Evolutionary conservation across 2,888 invertebrate genomes (phyloP).

Genomic region (Meteorus cinctellus): DNA sequence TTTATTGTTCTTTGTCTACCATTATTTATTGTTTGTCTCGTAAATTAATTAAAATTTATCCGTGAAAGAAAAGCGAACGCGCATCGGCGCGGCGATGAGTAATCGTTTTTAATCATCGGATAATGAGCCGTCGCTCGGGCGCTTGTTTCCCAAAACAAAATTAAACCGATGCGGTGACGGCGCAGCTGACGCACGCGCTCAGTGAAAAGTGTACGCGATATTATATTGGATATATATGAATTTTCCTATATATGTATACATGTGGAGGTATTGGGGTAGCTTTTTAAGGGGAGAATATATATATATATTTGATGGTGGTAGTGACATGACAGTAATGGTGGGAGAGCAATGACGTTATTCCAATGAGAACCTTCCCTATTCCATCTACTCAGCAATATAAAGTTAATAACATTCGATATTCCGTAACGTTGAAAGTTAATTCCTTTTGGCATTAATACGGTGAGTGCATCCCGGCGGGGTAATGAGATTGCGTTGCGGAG

Average conservation of each 20-base stretch:
- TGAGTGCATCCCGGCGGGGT: conserved; percentile 63
- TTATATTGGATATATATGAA: conserved; percentile 38
- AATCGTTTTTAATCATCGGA: conserved; percentile 56
- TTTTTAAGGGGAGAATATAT: conserved; percentile 7
- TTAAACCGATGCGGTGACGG: conserved; percentile 51
- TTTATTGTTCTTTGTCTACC: conserved; percentile 17
- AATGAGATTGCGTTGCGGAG: conserved; percentile 65
- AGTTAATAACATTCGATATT: conserved; percentile 69
- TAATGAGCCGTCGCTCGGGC: conserved; percentile 53
- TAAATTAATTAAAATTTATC: conserved; percentile 36
- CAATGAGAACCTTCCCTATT: conserved; percentile 41
- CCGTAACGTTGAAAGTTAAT: conserved; percentile 69
- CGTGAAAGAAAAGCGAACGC: conserved; percentile 20
- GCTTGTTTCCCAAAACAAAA: conserved; percentile 55
- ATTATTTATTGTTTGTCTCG: conserved; percentile 18
- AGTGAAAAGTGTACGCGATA: conserved; percentile 47
- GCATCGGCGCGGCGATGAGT: conserved; percentile 49
- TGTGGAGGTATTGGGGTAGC: background rate
- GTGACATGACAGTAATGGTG: conserved; percentile 27
- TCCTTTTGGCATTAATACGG: conserved; percentile 70
- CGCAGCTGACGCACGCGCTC: conserved; percentile 52
- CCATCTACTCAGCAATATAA: conserved; percentile 64
- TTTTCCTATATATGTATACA: conserved; percentile 35
- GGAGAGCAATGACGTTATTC: conserved; percentile 34
- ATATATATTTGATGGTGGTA: conserved; percentile 21